Percentiles rank a stretch among this genome's conserved stretches.
Conservation (phyloP, 2,797 vertebrate species). For the Anniella stebbinsi region DNA sequence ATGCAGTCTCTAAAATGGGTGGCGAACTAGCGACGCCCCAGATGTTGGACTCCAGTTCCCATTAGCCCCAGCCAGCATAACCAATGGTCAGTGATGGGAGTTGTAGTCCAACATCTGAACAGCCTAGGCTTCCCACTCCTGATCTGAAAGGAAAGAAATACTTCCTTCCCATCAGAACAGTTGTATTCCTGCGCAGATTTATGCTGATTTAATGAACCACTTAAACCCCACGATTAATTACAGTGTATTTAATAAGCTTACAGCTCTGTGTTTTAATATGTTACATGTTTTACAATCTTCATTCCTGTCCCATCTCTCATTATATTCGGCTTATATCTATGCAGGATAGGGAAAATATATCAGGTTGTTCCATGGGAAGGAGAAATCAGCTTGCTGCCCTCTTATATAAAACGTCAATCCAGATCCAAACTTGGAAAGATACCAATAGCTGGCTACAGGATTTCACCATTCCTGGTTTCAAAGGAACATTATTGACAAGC, state of each 20-base stretch:
- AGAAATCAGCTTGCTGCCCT: not conserved
- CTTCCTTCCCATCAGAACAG: not conserved
- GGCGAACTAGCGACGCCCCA: too few relatives aligned
- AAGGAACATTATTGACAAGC: not conserved
- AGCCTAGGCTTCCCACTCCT: not conserved
- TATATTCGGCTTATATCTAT: too few relatives aligned
- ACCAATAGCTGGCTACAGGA: not conserved
- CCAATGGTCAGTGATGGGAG: too few relatives aligned
- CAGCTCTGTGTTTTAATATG: not conserved
- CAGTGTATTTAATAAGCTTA: not conserved
- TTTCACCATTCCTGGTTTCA: not conserved
- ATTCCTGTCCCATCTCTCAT: too few relatives aligned
- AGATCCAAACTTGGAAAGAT: not conserved
- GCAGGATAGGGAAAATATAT: too few relatives aligned
- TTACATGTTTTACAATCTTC: not conserved
- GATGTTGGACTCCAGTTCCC: too few relatives aligned
- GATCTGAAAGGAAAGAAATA: not conserved
- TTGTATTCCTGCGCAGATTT: not conserved
- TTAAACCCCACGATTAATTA: not conserved
- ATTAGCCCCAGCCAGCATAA: too few relatives aligned
- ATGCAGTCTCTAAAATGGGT: too few relatives aligned
- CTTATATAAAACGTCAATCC: not conserved
- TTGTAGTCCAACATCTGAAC: not conserved
- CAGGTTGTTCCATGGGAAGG: too few relatives aligned
- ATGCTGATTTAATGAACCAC: not conserved